Evolutionary conservation across 2,113 vertebrate genomes (phyloP).

Genomic region (Notarius quadriscutis): DNA sequence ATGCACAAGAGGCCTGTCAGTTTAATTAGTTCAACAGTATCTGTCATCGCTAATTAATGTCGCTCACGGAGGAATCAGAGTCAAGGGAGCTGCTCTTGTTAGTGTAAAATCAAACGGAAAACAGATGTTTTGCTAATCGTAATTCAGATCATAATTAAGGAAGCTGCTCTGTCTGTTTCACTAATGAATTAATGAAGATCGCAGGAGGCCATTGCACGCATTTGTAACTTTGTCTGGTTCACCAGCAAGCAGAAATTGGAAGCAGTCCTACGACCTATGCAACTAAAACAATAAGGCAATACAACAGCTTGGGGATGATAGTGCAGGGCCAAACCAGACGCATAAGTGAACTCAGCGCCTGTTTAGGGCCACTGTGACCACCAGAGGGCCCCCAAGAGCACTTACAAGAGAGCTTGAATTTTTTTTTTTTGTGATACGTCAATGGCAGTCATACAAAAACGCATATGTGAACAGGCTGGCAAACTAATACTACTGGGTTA

Average conservation of each 20-base stretch:
- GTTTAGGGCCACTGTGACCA: no score
- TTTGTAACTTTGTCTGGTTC: conserved; percentile 6
- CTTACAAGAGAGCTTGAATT: no score
- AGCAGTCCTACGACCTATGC: not conserved
- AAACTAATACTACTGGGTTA: no score
- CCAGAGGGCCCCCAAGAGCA: no score
- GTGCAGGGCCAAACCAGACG: no score
- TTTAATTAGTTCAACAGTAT: conserved; percentile 42
- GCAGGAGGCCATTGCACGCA: not conserved
- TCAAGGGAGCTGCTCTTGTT: conserved; percentile 37
- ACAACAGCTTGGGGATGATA: not conserved
- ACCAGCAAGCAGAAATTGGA: not conserved
- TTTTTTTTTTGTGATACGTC: no score
- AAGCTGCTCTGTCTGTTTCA: conserved; percentile 7
- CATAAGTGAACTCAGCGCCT: no score
- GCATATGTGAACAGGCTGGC: no score
- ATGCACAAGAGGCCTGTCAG: conserved; percentile 27
- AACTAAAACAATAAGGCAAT: not conserved
- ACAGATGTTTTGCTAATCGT: conserved; percentile 51
- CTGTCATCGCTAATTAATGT: conserved; percentile 50
- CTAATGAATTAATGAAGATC: conserved; percentile 41
- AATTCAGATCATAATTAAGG: conserved; percentile 38
- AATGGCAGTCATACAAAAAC: no score
- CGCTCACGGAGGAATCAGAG: conserved; percentile 22
- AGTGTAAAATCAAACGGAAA: conserved; percentile 43